Percentiles rank a stretch among this genome's conserved stretches.
These are phyloP conservation scores for Tamandua tetradactyla DNA, from an alignment of 2,797 vertebrate species.

Conservation along the genomic window DNA sequence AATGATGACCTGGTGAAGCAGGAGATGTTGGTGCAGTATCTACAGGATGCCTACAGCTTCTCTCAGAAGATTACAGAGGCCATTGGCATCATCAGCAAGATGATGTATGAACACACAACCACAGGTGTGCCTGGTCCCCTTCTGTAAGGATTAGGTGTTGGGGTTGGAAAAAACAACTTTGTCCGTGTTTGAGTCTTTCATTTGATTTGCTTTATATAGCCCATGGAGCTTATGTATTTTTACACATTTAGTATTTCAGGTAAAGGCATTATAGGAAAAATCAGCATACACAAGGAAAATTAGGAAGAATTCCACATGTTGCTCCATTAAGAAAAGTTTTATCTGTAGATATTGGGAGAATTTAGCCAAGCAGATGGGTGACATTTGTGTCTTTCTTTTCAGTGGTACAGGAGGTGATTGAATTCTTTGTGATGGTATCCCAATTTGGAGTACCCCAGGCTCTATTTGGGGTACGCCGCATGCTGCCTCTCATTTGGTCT, in stretches of 20 bases:
- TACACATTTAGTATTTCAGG: not conserved
- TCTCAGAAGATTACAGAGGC: conserved; percentile 93
- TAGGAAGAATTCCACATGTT: not conserved
- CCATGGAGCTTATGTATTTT: not conserved
- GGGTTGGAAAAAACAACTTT: not conserved
- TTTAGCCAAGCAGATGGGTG: not conserved
- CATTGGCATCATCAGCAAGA: conserved; percentile 91
- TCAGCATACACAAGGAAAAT: not conserved
- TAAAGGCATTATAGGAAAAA: not conserved
- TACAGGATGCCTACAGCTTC: conserved; percentile 94
- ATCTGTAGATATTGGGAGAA: not conserved
- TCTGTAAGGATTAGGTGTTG: not conserved
- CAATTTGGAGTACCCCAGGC: conserved; percentile 95
- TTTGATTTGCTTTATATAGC: not conserved
- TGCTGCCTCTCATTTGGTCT: conserved; percentile 97
- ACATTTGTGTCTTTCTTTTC: conserved; percentile 56
- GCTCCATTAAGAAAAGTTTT: not conserved
- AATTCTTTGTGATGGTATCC: conserved; percentile 95
- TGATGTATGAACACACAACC: conserved; percentile 94
- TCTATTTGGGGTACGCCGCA: conserved; percentile 92
- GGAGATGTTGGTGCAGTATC: conserved; percentile 96
- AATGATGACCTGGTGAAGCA: conserved; percentile 90
- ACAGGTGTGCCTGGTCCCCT: conserved; percentile 85
- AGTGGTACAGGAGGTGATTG: conserved; percentile 98
- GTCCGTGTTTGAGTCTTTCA: not conserved